phyloP scores from a whole-genome alignment of 2,797 vertebrate species.

The Setipinna tenuifilis region DNA sequence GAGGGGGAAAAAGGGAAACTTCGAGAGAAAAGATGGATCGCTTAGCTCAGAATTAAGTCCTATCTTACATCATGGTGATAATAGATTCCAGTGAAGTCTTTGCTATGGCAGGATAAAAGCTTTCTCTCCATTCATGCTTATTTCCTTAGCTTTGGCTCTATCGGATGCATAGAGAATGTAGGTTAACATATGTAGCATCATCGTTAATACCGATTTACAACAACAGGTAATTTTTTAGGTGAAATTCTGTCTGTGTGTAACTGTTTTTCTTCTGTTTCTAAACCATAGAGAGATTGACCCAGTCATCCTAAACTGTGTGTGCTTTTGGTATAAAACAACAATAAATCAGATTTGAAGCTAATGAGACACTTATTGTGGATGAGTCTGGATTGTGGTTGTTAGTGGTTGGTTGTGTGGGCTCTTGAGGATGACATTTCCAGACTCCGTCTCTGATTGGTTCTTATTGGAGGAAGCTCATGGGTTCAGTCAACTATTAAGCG shows the following conservation, averaged over 20 bases:
- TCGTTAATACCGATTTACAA: conserved; percentile 28
- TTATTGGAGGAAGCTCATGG: conserved; percentile 89
- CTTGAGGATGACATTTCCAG: conserved; percentile 87
- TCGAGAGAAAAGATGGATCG: conserved; percentile 23
- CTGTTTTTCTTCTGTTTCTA: conserved; percentile 21
- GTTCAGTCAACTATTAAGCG: conserved; percentile 97
- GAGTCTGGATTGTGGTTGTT: conserved; percentile 56
- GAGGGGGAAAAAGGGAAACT: conserved; percentile 3
- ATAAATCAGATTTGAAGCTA: conserved; percentile 78
- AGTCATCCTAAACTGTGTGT: conserved; percentile 26
- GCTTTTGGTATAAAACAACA: conserved; percentile 62
- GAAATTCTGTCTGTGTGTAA: conserved; percentile 18
- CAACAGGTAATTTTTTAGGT: conserved; percentile 26
- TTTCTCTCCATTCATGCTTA: conserved; percentile 10
- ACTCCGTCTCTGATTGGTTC: conserved; percentile 93
- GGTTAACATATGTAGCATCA: conserved; percentile 23
- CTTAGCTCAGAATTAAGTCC: conserved; percentile 22
- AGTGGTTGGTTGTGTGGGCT: conserved; percentile 69
- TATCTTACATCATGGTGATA: conserved; percentile 23
- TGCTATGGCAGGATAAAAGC: conserved; percentile 19
- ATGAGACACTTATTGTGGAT: conserved; percentile 73
- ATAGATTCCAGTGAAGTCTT: conserved; percentile 37
- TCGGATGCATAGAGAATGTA: neutral
- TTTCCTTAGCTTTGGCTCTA: conserved; percentile 7
- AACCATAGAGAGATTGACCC: conserved; percentile 26